Percentiles rank a stretch among this genome's conserved stretches.
Conservation (phyloP, 1,140 invertebrate species). For the Caenorhabditis remanei region DNA sequence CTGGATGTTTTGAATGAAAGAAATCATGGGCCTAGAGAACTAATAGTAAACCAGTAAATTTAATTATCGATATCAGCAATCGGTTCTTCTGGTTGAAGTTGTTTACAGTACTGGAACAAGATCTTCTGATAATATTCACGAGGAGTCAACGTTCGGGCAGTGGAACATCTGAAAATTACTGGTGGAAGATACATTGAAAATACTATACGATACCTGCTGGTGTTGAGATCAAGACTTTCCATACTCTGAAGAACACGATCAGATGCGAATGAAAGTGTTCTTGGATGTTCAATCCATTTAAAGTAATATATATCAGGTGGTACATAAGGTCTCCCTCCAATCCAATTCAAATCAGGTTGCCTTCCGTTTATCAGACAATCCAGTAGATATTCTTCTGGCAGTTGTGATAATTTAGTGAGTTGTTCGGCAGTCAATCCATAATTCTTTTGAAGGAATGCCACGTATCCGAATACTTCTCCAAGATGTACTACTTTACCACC, state of each 20-base stretch:
- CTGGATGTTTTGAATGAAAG: slow-evolving; percentile 21
- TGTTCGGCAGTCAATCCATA: slow-evolving; percentile 77
- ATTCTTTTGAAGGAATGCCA: slow-evolving; percentile 78
- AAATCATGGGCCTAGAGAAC: slow-evolving; percentile 15
- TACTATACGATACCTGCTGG: slow-evolving; percentile 61
- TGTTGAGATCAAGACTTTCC: slow-evolving; percentile 76
- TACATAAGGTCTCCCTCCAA: slow-evolving; percentile 76
- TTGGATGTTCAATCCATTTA: slow-evolving; percentile 78
- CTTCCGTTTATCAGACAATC: slow-evolving; percentile 77
- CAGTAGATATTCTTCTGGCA: slow-evolving; percentile 77
- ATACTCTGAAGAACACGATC: slow-evolving; percentile 76
- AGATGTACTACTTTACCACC: slow-evolving; percentile 78
- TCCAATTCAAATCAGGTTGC: slow-evolving; percentile 78
- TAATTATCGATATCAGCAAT: slow-evolving; percentile 62
- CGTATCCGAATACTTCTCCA: slow-evolving; percentile 77
- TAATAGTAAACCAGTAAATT: slow-evolving; percentile 23
- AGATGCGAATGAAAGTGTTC: slow-evolving; percentile 76
- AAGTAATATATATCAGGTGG: slow-evolving; percentile 78
- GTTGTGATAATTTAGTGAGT: slow-evolving; percentile 75
- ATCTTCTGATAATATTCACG: slow-evolving; percentile 77
- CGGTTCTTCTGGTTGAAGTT: slow-evolving; percentile 64
- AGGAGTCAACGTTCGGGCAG: slow-evolving; percentile 76
- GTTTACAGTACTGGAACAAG: slow-evolving; percentile 69
- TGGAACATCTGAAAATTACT: slow-evolving; percentile 69
- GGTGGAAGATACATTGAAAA: not conserved